Evolutionary conservation across 2,888 invertebrate genomes (phyloP).

Genomic region (Tenthredo scrophulariae): DNA sequence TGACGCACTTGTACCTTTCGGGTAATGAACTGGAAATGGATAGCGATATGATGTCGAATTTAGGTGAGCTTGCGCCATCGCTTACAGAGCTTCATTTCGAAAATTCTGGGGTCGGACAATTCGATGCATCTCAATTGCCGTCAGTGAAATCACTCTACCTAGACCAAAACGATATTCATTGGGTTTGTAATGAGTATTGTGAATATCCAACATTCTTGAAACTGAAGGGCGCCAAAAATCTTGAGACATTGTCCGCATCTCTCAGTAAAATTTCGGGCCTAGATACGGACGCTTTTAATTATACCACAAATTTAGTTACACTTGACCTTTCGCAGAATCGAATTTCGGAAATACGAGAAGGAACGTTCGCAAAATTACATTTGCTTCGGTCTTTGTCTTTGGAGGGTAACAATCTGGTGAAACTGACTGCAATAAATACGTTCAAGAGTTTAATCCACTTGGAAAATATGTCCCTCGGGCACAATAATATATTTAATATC

Average conservation of each 20-base stretch:
- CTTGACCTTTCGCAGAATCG: slow-evolving; percentile 66
- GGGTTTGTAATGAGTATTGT: slow-evolving; percentile 64
- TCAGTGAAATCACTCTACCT: slow-evolving; percentile 64
- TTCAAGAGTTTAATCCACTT: slow-evolving; percentile 61
- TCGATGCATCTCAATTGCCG: slow-evolving; percentile 61
- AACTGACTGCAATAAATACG: slow-evolving; percentile 61
- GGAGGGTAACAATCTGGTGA: slow-evolving; percentile 62
- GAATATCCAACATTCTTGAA: slow-evolving; percentile 58
- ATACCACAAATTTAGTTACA: slow-evolving; percentile 61
- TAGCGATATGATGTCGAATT: slow-evolving; percentile 60
- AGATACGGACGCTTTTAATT: slow-evolving; percentile 65
- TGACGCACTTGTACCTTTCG: slow-evolving; percentile 69
- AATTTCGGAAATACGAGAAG: slow-evolving; percentile 60
- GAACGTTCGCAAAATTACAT: slow-evolving; percentile 60
- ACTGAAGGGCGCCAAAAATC: slow-evolving; percentile 62
- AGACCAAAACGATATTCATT: slow-evolving; percentile 65
- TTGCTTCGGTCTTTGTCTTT: slow-evolving; percentile 63
- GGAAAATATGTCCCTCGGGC: slow-evolving; percentile 38
- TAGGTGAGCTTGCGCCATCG: slow-evolving; percentile 63
- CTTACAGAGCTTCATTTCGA: slow-evolving; percentile 67
- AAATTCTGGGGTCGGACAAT: slow-evolving; percentile 63
- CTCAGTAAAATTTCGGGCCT: slow-evolving; percentile 63
- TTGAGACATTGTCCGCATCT: slow-evolving; percentile 64
- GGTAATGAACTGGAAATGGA: slow-evolving; percentile 63
- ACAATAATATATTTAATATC: slow-evolving; percentile 47